Evolutionary conservation across 2,888 invertebrate species (phyloP).

Genomic region (Eupithecia centaureata): DNA sequence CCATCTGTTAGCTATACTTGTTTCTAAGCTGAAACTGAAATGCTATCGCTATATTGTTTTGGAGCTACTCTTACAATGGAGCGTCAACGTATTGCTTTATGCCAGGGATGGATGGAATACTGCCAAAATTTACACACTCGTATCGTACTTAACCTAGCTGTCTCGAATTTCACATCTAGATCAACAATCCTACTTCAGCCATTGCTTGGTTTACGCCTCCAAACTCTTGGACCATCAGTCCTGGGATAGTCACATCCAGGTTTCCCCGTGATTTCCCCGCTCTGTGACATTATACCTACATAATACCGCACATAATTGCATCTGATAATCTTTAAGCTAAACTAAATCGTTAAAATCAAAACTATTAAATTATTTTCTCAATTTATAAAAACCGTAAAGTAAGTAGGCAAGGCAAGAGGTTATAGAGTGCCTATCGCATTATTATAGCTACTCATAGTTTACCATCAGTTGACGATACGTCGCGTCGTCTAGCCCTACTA

Average conservation of each 20-base stretch:
- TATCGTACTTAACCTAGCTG: not conserved
- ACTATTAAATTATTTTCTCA: too few relatives aligned
- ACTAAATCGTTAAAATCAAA: too few relatives aligned
- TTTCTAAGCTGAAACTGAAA: not conserved
- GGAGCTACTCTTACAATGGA: constrained; percentile 25
- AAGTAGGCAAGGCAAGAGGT: too few relatives aligned
- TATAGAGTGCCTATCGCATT: not conserved
- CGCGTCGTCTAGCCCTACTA: not conserved
- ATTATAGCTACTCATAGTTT: not conserved
- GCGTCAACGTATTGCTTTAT: constrained; percentile 15
- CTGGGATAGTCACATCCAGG: too few relatives aligned
- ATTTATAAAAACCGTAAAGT: too few relatives aligned
- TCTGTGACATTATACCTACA: too few relatives aligned
- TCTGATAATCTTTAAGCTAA: too few relatives aligned
- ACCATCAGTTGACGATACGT: not conserved
- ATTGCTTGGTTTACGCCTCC: not conserved
- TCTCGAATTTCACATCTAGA: not conserved
- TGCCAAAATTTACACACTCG: constrained; percentile 42
- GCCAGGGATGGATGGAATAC: constrained; percentile 37
- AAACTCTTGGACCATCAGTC: not conserved
- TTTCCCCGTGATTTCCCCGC: too few relatives aligned
- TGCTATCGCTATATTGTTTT: not conserved
- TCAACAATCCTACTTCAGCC: not conserved
- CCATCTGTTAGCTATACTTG: not conserved
- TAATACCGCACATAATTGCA: too few relatives aligned